Evolutionary conservation across 2,888 invertebrate genomes (phyloP).

Genomic region (Drosophila nigricruria): DNA sequence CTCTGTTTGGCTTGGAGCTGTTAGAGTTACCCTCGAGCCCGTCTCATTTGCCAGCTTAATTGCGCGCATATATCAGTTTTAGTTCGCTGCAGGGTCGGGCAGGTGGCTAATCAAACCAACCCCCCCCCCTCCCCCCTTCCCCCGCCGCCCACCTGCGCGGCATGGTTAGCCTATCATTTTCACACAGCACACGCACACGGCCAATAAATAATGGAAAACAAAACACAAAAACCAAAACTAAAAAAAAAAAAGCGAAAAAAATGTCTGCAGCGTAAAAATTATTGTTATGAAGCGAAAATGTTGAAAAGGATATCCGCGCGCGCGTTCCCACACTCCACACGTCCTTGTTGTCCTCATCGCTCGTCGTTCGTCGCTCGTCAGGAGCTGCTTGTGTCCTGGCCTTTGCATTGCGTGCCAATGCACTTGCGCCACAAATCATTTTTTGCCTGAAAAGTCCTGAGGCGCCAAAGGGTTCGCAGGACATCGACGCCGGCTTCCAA

Average conservation of each 20-base stretch:
- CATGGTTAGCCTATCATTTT: conserved; percentile 65
- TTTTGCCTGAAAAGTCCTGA: conserved; percentile 55
- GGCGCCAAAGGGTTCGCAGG: conserved; percentile 50
- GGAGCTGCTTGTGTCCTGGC: conserved; percentile 11
- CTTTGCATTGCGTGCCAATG: conserved; percentile 82
- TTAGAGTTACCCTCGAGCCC: conserved; percentile 7
- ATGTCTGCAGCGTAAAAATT: conserved; percentile 58
- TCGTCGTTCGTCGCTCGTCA: conserved; percentile 18
- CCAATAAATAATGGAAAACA: conserved; percentile 74
- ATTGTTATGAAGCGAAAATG: conserved; percentile 69
- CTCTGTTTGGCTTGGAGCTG: conserved; percentile 40
- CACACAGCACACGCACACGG: conserved; percentile 74
- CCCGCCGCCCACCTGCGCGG: neutral
- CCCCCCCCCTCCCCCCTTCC: neutral
- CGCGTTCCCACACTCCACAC: conserved; percentile 25
- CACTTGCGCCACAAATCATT: conserved; percentile 82
- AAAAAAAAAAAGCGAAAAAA: conserved; percentile 22
- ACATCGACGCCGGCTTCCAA: conserved; percentile 29
- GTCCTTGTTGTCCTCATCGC: neutral
- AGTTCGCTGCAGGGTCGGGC: conserved; percentile 25
- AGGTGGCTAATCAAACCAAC: conserved; percentile 35
- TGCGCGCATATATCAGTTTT: conserved; percentile 72
- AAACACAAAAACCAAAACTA: conserved; percentile 32
- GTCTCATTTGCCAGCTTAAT: conserved; percentile 63
- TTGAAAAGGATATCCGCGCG: conserved; percentile 79